A percentile compares a stretch with the other conserved stretches of the same genome.
Conservation (phyloP, 92 coral and sea anemone genomes). For the Montipora capitata region DNA sequence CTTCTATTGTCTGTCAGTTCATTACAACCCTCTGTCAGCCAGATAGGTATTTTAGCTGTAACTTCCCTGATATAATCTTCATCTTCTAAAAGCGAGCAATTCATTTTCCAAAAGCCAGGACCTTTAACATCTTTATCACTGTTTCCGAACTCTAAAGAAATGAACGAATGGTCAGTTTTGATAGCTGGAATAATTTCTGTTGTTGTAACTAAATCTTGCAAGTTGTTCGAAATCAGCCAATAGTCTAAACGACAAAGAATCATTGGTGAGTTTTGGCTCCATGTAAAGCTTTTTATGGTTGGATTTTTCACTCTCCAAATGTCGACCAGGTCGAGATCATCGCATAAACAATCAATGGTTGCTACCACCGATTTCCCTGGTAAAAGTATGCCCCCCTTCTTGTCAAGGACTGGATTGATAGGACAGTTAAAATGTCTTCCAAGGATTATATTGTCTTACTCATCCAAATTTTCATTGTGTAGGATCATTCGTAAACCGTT, state of each 20-base stretch:
- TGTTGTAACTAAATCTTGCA: background rate
- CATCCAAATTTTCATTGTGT: too few species aligned
- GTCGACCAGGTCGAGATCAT: background rate
- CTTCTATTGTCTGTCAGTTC: too few species aligned
- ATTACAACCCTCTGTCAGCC: background rate
- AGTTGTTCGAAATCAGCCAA: too few species aligned
- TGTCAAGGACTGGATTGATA: background rate
- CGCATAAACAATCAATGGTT: background rate
- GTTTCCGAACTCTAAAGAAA: background rate
- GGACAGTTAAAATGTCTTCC: slow-evolving; percentile 17
- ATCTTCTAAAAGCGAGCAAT: background rate
- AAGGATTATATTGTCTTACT: too few species aligned
- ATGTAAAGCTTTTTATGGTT: too few species aligned
- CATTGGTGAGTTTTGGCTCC: too few species aligned
- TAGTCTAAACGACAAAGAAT: too few species aligned
- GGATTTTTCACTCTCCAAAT: background rate
- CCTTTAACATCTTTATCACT: slow-evolving; percentile 6
- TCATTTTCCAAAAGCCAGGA: background rate
- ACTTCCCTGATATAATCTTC: background rate
- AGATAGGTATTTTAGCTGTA: background rate
- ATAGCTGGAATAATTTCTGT: slow-evolving; percentile 24
- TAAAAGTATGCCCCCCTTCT: background rate
- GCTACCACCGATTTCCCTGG: background rate
- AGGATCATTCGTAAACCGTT: too few species aligned
- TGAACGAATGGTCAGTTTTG: too few species aligned